A percentile compares a stretch with the other conserved stretches of the same genome.
phyloP scores from a whole-genome alignment of 2,888 invertebrate species.

The Polymixis lichenea region DNA sequence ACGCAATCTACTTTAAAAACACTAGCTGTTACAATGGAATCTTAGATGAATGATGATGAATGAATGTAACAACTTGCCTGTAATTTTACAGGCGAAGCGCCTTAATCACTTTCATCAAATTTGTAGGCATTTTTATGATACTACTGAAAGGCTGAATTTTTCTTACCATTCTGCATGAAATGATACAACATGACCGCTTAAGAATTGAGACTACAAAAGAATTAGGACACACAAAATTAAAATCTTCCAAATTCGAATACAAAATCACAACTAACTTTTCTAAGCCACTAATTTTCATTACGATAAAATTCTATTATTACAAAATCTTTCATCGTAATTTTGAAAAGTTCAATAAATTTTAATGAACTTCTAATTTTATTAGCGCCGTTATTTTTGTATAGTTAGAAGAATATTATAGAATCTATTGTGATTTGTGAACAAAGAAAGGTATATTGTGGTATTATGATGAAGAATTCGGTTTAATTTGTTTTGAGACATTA shows the following conservation, averaged over 20 bases:
- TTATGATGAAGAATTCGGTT: background rate
- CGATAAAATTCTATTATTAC: slow-evolving; percentile 7
- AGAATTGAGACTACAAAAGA: background rate
- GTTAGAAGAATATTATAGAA: background rate
- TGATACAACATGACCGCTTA: background rate
- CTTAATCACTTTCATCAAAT: background rate
- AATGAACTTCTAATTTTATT: slow-evolving; percentile 35
- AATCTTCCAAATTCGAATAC: slow-evolving; percentile 16
- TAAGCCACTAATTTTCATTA: slow-evolving; percentile 49
- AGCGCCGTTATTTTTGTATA: background rate
- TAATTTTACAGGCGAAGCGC: too few relatives aligned
- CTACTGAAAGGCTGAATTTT: too few relatives aligned
- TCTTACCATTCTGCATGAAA: background rate
- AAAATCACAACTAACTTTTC: slow-evolving; percentile 24
- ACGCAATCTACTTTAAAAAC: too few relatives aligned
- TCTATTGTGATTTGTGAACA: background rate
- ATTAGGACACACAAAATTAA: slow-evolving; percentile 5
- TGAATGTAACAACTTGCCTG: too few relatives aligned
- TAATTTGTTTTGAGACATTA: background rate
- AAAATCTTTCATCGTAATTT: slow-evolving; percentile 12
- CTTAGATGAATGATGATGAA: too few relatives aligned
- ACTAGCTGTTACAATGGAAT: too few relatives aligned
- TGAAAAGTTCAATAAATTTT: slow-evolving; percentile 27
- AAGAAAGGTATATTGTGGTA: background rate
- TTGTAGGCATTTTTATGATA: background rate